A percentile compares a stretch with the other conserved stretches of the same genome.
phyloP scores from a whole-genome alignment of 2,113 vertebrate species.

The Bufo gargarizans region DNA sequence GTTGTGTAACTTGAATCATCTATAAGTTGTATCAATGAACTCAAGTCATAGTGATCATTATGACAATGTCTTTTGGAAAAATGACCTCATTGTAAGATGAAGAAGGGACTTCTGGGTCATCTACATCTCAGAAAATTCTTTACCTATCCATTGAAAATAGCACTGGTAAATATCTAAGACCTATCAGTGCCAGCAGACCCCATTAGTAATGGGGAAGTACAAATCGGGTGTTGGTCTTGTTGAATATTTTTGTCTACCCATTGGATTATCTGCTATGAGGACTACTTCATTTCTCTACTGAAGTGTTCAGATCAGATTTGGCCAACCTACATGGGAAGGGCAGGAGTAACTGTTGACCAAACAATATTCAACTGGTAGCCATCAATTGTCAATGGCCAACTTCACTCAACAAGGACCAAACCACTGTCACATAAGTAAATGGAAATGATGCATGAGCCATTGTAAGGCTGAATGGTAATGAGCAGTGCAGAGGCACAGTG shows the following conservation, averaged over 20 bases:
- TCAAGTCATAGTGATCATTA: background rate
- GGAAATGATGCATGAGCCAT: slow-evolving; percentile 72
- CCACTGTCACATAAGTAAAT: background rate
- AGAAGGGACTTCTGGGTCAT: background rate
- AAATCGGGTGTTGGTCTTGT: background rate
- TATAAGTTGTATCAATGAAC: background rate
- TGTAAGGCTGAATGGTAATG: background rate
- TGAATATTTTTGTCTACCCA: background rate
- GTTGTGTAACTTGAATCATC: no score
- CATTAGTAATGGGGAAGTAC: background rate
- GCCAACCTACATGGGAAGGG: no score
- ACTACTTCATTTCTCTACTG: background rate
- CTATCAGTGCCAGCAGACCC: background rate
- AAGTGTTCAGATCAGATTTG: background rate
- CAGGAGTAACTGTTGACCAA: background rate
- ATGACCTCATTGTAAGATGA: background rate
- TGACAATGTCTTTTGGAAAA: background rate
- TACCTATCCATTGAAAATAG: background rate
- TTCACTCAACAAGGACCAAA: background rate
- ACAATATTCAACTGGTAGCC: background rate
- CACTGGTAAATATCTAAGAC: background rate
- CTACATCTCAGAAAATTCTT: background rate
- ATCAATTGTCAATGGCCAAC: background rate
- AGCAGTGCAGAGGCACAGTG: background rate
- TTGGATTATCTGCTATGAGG: background rate